These are phyloP conservation scores for Mixornis gularis DNA, from an alignment of 2,113 vertebrate species.

Conservation along the genomic window DNA sequence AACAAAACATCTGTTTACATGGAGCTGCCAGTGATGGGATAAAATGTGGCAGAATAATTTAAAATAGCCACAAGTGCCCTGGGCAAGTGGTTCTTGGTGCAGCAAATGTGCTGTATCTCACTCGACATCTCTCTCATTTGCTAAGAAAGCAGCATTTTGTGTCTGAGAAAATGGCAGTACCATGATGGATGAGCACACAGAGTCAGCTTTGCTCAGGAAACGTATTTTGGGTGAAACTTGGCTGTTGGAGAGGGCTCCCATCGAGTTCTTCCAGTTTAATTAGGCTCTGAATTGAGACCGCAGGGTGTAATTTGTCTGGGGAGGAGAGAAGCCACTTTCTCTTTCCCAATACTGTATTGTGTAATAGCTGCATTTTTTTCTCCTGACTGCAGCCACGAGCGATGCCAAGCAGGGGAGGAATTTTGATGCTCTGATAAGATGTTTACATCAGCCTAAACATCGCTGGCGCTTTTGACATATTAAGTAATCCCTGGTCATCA, in stretches of 20 bases:
- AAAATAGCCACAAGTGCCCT: neutral
- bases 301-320: neutral
- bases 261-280: neutral
- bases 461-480: conserved; percentile 48
- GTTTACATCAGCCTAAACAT: conserved; percentile 71
- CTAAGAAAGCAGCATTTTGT: neutral
- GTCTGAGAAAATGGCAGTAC: neutral
- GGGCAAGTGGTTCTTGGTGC: accelerated
- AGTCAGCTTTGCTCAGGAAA: neutral
- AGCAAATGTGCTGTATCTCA: neutral
- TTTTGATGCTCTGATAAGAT: conserved; percentile 70
- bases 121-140: neutral
- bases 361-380: conserved; percentile 67
- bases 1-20: neutral
- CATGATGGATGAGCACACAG: accelerated
- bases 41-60: neutral
- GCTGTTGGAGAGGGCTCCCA: neutral
- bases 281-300: neutral
- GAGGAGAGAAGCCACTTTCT: conserved; percentile 38
- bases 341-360: conserved; percentile 58
- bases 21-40: neutral
- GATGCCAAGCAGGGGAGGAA: conserved; percentile 63
- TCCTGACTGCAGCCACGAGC: conserved; percentile 42
- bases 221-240: neutral
- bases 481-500: conserved; percentile 19